These are phyloP conservation scores for Ferrisia virgata DNA, from an alignment of 2,888 invertebrate genomes.

Conservation along the genomic window DNA sequence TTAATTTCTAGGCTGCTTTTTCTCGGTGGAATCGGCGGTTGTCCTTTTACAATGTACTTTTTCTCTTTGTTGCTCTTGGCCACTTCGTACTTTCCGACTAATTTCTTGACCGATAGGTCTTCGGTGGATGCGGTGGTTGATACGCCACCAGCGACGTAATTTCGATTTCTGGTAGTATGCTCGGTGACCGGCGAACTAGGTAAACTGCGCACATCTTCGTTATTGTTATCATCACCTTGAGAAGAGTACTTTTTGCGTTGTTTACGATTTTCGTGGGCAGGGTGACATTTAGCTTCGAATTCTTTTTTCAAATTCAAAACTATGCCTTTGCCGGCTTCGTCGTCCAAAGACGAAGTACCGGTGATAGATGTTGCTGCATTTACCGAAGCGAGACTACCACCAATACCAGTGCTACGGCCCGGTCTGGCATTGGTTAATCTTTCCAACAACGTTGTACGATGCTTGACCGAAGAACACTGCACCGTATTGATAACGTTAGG, in stretches of 20 bases:
- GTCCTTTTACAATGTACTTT: slow-evolving; percentile 49
- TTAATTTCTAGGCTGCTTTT: slow-evolving; percentile 52
- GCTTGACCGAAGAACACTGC: slow-evolving; percentile 25
- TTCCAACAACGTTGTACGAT: slow-evolving; percentile 12
- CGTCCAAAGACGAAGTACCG: slow-evolving; percentile 33
- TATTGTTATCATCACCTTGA: slow-evolving; percentile 30
- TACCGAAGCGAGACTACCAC: slow-evolving; percentile 57
- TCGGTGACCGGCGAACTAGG: slow-evolving; percentile 66
- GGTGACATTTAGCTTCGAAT: slow-evolving; percentile 74
- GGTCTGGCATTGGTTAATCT: neutral
- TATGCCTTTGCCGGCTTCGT: slow-evolving; percentile 58
- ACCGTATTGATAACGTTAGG: slow-evolving; percentile 4
- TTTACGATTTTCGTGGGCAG: neutral
- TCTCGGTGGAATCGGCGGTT: slow-evolving; percentile 52
- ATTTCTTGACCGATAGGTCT: slow-evolving; percentile 69
- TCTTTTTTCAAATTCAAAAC: slow-evolving; percentile 83
- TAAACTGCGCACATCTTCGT: slow-evolving; percentile 56
- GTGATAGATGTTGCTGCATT: too few species aligned
- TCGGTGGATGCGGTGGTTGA: slow-evolving; percentile 55
- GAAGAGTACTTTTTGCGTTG: slow-evolving; percentile 25
- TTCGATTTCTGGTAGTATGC: slow-evolving; percentile 51
- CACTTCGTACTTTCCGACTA: slow-evolving; percentile 74
- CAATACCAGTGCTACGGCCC: slow-evolving; percentile 53
- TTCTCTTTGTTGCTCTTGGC: slow-evolving; percentile 49
- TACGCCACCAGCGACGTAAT: neutral